Base-by-base conservation (phyloP, 1,140 invertebrate genomes). In the Cyclargus thomasi region DNA sequence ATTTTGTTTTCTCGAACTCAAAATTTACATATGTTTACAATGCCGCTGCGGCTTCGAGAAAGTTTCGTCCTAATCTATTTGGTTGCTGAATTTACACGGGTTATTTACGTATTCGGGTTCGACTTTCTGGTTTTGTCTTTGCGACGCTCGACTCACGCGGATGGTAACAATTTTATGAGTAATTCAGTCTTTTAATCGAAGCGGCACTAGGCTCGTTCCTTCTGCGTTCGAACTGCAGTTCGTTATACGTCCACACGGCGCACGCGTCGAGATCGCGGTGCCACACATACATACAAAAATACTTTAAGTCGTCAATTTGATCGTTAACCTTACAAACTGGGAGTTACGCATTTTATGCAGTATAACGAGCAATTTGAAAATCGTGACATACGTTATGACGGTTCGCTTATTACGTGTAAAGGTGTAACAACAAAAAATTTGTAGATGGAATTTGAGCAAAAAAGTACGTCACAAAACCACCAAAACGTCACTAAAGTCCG, bases 141-240 rank as follows among this genome's bases (percentile, higher is more conserved):
- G 29, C 29, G 29, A 29, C 8, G 29, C 39, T 47, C 11, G 11
- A 1, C 14, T 8, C 39, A 47, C 11, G 39, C 39, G 39, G 39
- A 47, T 47, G 39, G 39, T 47, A 47, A 47, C 39, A 47, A 47
- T 47, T 47, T 47, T 47, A 47, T 47, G 39, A 47, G 39, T 47
- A 47, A 11, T 47, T 47, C 39, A 47, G 39, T 47, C 39, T 47
- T 47, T 47, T 47, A 47, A 47, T 47, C 39, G 39, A 14, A 47
- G 39, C 39, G 39, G 39, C 39, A 47, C 39, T 47, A 47, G 39
- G 39, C 39, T 47, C 39, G 39, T 47, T 47, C 29, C 29, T 29
- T 29, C 39, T 47, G 39, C 39, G 11, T 47, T 47, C 39, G 1
- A 14, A 47, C 14, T 47, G 39, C 39, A 47, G 39, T 16, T 47